Percentiles rank a stretch among this genome's conserved stretches.
phyloP scores from a whole-genome alignment of 2,888 invertebrate genomes.

The Drosophila imparisetae region DNA sequence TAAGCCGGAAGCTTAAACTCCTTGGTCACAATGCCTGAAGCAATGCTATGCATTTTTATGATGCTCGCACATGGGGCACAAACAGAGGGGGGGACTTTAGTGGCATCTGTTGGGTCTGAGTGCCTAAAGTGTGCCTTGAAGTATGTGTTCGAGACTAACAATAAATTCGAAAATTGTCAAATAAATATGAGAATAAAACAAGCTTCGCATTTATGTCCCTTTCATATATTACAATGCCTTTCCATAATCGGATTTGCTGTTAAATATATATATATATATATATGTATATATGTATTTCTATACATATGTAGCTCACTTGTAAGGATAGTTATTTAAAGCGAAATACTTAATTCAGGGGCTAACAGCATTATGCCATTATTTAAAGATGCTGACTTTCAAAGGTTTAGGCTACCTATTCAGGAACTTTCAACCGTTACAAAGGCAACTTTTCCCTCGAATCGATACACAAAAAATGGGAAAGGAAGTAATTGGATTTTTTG shows the following conservation, averaged over 20 bases:
- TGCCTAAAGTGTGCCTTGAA: conserved; percentile 20
- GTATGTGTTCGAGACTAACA: conserved; percentile 38
- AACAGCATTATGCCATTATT: neutral
- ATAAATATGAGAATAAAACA: conserved; percentile 49
- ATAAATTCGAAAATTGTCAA: conserved; percentile 74
- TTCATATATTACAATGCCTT: conserved; percentile 31
- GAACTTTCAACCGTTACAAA: neutral
- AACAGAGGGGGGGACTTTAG: neutral
- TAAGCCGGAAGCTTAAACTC: conserved; percentile 1
- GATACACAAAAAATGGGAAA: neutral
- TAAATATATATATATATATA: neutral
- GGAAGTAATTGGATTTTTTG: neutral
- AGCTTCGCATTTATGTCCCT: conserved; percentile 45
- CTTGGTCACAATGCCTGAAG: conserved; percentile 42
- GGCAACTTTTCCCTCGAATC: neutral
- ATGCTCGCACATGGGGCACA: conserved; percentile 43
- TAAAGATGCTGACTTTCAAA: neutral
- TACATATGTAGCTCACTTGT: neutral
- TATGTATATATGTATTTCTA: neutral
- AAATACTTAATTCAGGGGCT: neutral
- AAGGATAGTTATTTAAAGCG: neutral
- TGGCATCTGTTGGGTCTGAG: neutral
- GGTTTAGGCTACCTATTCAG: neutral
- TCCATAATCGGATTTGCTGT: conserved; percentile 68
- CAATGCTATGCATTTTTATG: conserved; percentile 74